Conservation (phyloP, 2,888 invertebrate genomes). For the Palloptera scutellata region DNA sequence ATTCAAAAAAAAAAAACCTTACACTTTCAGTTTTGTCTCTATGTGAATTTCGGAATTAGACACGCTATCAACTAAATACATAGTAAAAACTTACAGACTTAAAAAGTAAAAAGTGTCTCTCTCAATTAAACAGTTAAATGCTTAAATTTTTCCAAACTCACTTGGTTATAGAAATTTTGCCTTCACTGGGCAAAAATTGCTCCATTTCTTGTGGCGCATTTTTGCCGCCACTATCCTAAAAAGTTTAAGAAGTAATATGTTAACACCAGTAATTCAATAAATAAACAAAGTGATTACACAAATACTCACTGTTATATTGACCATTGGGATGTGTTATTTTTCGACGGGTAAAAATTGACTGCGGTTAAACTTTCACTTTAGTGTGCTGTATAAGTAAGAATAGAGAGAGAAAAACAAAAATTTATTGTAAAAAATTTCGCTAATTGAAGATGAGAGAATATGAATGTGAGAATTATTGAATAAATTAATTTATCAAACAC, state of each 20-base stretch:
- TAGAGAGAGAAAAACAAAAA: too few species aligned
- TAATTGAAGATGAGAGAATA: too few species aligned
- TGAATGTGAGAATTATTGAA: too few species aligned
- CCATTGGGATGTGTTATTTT: slow-evolving; percentile 48
- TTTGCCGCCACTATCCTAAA: slow-evolving; percentile 58
- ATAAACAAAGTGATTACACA: not conserved
- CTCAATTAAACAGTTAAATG: slow-evolving; percentile 18
- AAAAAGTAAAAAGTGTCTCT: not conserved
- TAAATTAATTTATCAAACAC: too few species aligned
- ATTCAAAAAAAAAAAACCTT: too few species aligned
- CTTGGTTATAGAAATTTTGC: slow-evolving; percentile 47
- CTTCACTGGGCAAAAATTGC: slow-evolving; percentile 77
- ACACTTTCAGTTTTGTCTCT: too few species aligned
- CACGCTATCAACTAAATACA: slow-evolving; percentile 12
- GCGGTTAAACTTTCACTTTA: not conserved
- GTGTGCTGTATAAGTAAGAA: too few species aligned
- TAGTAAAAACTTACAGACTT: not conserved
- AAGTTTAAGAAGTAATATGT: slow-evolving; percentile 2
- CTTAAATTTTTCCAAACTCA: slow-evolving; percentile 28
- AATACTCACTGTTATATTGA: slow-evolving; percentile 56
- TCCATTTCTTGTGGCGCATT: slow-evolving; percentile 75
- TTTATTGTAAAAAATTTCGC: too few species aligned
- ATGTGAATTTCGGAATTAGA: not conserved
- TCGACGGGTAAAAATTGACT: not conserved
- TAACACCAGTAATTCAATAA: slow-evolving; percentile 9